These are phyloP conservation scores for Podocnemis expansa DNA, from an alignment of 2,113 vertebrate species.

Conservation along the genomic window DNA sequence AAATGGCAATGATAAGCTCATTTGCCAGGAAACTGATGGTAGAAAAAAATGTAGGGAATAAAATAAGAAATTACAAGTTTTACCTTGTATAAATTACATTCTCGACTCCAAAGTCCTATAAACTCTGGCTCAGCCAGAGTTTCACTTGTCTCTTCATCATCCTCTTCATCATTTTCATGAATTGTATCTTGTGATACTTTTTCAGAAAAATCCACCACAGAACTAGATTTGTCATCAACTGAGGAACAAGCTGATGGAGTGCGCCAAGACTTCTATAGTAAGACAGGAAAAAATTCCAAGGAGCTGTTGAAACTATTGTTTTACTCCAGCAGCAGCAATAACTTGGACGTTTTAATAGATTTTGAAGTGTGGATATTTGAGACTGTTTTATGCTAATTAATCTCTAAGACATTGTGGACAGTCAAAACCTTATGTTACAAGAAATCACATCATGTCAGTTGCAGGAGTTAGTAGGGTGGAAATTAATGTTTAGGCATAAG, in stretches of 20 bases:
- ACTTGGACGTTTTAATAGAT: neutral
- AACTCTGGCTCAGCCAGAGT: slow-evolving; percentile 85
- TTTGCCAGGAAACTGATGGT: neutral
- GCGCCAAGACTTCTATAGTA: neutral
- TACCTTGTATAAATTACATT: slow-evolving; percentile 65
- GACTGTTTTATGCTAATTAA: neutral
- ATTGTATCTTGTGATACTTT: neutral
- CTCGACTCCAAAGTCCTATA: slow-evolving; percentile 81
- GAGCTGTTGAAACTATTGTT: neutral
- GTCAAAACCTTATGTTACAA: neutral
- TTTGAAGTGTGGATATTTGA: neutral
- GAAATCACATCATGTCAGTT: neutral
- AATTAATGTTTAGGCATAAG: neutral
- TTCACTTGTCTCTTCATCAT: slow-evolving; percentile 35
- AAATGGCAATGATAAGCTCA: neutral
- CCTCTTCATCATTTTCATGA: neutral
- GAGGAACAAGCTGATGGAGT: slow-evolving; percentile 7
- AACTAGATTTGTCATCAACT: slow-evolving; percentile 1
- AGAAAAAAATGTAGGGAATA: neutral
- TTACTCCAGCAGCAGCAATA: neutral
- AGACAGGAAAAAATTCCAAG: neutral
- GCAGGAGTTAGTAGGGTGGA: neutral
- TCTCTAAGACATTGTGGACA: neutral
- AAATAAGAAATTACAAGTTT: neutral
- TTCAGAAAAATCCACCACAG: neutral